Base-by-base conservation (phyloP, 2,113 vertebrate genomes). In the Brachyhypopomus gauderio region DNA sequence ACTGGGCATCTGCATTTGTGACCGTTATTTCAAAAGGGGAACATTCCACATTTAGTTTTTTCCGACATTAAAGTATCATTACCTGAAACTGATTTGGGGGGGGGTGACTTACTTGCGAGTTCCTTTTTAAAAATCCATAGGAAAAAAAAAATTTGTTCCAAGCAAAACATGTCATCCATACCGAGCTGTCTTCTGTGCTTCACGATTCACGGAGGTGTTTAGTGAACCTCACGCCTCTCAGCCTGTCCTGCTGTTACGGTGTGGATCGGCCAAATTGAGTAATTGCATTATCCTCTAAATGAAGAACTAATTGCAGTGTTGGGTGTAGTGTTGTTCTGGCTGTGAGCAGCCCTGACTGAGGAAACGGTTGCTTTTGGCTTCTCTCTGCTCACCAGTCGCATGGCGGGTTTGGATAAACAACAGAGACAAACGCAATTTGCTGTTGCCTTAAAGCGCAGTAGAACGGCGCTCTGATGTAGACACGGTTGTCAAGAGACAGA, bases 261-360 rank as follows among this genome's bases (percentile, higher is more conserved):
- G 9, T 70, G 25, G 20, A 55, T 12, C 36, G 38, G 69, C 41
- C 56, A 75, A 82, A 71, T 55, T 60, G 22, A 78, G 59, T 71
- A 78, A 75, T 45, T 78, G 75, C 58, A 78, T 55, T 74, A 52
- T 78, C 56, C 52, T 30, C 48, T 74, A 30, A 60, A 67, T 67
- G 22, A 75, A 70, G 14, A 22, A 9, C 55, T 71, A 77, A 81
- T 82, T 83, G 73, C 52, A 73, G 22, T 67, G 27, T 45, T 63
- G n/a, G n/a, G n/a, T n/a, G n/a, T n/a, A n/a, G n/a, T 67, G 34
- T n/a, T 25, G 81, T 36, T 69, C 41, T 56, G 23, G 48, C 45
- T 72, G 59, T 67, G 48, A 9, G 25, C 38, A 17, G 48, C 9
- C 56, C 34, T 58, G 2, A 1, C 41, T 56, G n/a, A n/a, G n/a